Percentiles rank a stretch among this genome's conserved stretches.
phyloP scores from a whole-genome alignment of 2,113 vertebrate genomes.

The Lycocorax pyrrhopterus region DNA sequence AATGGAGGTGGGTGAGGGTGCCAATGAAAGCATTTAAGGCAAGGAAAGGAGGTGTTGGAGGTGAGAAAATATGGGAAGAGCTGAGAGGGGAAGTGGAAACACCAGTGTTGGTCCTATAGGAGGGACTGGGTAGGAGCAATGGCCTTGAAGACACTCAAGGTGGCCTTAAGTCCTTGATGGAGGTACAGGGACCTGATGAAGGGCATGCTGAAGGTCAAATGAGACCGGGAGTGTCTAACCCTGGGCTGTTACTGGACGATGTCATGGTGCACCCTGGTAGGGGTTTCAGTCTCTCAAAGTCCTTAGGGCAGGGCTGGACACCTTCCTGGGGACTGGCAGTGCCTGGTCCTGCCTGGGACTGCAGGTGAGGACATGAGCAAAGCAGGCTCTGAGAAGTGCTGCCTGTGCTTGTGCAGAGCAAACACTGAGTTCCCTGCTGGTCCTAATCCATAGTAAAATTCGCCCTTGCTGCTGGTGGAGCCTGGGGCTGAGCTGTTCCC shows the following conservation, averaged over 20 bases:
- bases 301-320: neutral
- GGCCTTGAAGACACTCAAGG: neutral
- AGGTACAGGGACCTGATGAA: neutral
- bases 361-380: accelerated
- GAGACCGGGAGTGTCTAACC: neutral
- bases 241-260: neutral
- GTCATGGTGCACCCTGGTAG: neutral
- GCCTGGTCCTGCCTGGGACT: neutral
- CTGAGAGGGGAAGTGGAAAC: neutral
- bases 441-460: neutral
- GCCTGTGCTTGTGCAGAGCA: neutral
- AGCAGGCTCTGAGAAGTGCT: neutral
- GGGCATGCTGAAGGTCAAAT: neutral
- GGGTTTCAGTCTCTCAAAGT: neutral
- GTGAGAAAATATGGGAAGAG: neutral
- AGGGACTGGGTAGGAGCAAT: neutral
- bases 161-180: neutral
- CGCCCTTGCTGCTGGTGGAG: accelerated
- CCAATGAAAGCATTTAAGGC: neutral
- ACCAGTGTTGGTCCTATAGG: neutral
- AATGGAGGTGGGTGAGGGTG: neutral
- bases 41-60: neutral
- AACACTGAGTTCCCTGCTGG: neutral
- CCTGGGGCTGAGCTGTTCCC: neutral
- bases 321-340: neutral